Conservation (phyloP, 2,888 invertebrate genomes). For the Dicyrtomina minuta region DNA sequence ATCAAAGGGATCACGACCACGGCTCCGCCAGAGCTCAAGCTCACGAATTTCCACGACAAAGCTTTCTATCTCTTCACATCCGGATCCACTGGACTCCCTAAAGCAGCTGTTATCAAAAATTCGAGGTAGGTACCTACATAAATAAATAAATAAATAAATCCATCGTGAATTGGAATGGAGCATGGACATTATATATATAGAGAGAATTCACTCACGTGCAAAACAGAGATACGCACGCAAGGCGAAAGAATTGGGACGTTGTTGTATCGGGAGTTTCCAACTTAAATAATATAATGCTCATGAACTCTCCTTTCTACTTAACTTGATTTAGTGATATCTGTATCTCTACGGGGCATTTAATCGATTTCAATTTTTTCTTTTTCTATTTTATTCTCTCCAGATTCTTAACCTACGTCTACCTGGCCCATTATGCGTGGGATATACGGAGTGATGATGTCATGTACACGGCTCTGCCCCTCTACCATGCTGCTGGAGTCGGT, state of each 20-base stretch:
- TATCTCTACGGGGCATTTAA: too few species aligned
- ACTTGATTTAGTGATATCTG: too few species aligned
- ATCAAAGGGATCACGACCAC: constrained; percentile 5
- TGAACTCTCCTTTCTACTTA: too few species aligned
- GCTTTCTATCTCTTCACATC: constrained; percentile 96
- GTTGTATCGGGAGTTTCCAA: too few species aligned
- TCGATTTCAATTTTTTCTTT: too few species aligned
- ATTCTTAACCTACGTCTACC: constrained; percentile 42
- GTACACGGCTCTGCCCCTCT: constrained; percentile 90
- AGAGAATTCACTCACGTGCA: too few species aligned
- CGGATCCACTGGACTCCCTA: constrained; percentile 84
- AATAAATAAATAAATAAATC: neutral
- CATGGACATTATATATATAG: too few species aligned
- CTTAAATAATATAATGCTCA: too few species aligned
- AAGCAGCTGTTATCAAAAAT: constrained; percentile 51
- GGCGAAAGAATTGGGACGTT: too few species aligned
- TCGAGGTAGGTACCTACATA: too few species aligned
- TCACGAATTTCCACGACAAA: constrained; percentile 69
- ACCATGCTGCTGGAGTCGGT: constrained; percentile 85
- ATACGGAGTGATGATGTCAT: constrained; percentile 72
- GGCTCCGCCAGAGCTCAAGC: constrained; percentile 1
- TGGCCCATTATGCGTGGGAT: constrained; percentile 60
- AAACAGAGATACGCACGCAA: too few species aligned
- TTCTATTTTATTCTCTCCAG: constrained; percentile 18
- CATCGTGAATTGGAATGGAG: too few species aligned